Evolutionary conservation across 1,140 invertebrate species (phyloP).

Genomic region (Zaprionus inermis): DNA sequence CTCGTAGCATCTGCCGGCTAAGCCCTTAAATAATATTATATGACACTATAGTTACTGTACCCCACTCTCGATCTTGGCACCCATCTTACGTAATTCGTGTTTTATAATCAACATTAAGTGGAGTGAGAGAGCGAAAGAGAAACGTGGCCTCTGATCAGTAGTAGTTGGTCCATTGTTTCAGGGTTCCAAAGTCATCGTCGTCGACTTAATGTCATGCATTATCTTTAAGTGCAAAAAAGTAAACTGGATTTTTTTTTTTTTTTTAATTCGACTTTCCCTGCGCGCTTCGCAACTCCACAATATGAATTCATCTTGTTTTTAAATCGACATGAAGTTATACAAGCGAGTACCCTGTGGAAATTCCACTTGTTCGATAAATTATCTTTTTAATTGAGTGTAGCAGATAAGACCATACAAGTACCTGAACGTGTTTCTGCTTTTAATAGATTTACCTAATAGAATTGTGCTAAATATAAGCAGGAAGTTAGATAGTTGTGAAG

Average conservation of each 20-base stretch:
- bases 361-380: slow-evolving; percentile 24
- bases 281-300: background rate
- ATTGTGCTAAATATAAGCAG: background rate
- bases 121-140: background rate
- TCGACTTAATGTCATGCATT: slow-evolving; percentile 31
- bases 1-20: background rate
- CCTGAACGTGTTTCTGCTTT: slow-evolving; percentile 13
- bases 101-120: slow-evolving; percentile 24
- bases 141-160: slow-evolving; percentile 4
- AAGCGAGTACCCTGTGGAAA: slow-evolving; percentile 1
- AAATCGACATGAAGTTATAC: slow-evolving; percentile 17
- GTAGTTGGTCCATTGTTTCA: slow-evolving; percentile 5
- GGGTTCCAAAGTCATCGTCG: slow-evolving; percentile 9
- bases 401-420: slow-evolving; percentile 14
- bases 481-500: background rate
- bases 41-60: background rate
- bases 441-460: slow-evolving; percentile 11
- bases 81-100: slow-evolving; percentile 26
- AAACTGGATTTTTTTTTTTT: too few species aligned
- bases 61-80: background rate
- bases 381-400: slow-evolving; percentile 32
- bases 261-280: slow-evolving; percentile 34
- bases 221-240: slow-evolving; percentile 24
- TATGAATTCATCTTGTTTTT: slow-evolving; percentile 4
- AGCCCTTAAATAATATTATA: slow-evolving; percentile 3